Percentiles rank a stretch among this genome's conserved stretches.
Conservation (phyloP, 2,797 vertebrate species). For the Pygocentrus nattereri region DNA sequence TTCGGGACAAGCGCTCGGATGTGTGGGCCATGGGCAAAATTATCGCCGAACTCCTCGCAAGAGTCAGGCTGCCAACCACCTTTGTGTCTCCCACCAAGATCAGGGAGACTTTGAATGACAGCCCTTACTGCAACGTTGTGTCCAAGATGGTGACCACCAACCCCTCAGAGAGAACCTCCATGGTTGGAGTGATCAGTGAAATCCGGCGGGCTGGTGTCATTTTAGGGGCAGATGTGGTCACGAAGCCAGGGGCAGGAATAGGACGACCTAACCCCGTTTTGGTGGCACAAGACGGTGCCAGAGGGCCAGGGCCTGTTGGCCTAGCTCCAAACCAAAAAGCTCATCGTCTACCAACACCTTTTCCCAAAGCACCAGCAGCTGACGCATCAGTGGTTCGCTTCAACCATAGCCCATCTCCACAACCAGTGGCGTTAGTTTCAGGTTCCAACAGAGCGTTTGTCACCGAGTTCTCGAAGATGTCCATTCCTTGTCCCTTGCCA, state of each 20-base stretch:
- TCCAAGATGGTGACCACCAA: conserved; percentile 73
- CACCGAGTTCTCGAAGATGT: not conserved
- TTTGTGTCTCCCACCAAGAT: conserved; percentile 71
- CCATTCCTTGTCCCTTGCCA: conserved; percentile 70
- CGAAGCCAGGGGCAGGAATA: not conserved
- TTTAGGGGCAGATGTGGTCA: not conserved
- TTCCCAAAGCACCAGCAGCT: conserved; percentile 18
- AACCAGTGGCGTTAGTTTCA: conserved; percentile 10
- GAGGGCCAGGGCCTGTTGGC: not conserved
- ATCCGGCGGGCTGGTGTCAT: conserved; percentile 61
- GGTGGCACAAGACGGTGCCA: not conserved
- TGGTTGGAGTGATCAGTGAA: conserved; percentile 68
- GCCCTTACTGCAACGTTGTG: conserved; percentile 66
- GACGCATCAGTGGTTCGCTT: conserved; percentile 49
- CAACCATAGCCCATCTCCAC: not conserved
- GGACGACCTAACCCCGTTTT: not conserved
- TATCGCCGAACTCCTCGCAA: conserved; percentile 75
- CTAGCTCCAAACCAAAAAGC: conserved; percentile 13
- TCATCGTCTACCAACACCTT: conserved; percentile 32
- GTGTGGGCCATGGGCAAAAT: conserved; percentile 84
- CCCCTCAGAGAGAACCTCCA: conserved; percentile 65
- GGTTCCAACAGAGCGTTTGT: conserved; percentile 30
- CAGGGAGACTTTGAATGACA: conserved; percentile 67
- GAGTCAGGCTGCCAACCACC: conserved; percentile 73
- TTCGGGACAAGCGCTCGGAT: conserved; percentile 75